Evolutionary conservation across 1,140 invertebrate genomes (phyloP), one percentile per base, ranked within the genome.

Genomic region (Ruditapes philippinarum): DNA sequence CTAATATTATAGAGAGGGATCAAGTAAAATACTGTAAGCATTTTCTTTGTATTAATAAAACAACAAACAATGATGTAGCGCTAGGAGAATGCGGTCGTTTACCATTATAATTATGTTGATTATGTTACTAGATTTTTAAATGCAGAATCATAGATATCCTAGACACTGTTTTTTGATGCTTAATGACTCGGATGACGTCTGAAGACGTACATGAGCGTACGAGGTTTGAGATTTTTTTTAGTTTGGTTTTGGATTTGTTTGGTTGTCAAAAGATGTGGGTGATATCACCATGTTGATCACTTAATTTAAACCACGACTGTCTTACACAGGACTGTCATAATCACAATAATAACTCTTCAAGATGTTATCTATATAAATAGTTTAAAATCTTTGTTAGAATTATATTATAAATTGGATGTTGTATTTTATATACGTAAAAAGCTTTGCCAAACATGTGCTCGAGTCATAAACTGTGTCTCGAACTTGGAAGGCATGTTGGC

Each of bases 1-100:
- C 51, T n/a, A 51, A 38, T 65, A 38, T 19, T 7, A 88, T 70
- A 9, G 85, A 88, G 65, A 54, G 36, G 31, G 54, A 79, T 31
- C 85, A 88, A 19, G 31, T 12, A 49, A 88, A 49, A 22, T 79
- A 79, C 28, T 80, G 74, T 54, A 79, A 78, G 33, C n/a, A 65
- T 22, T 45, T 45, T 68, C 36, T 36, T 79, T 11, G 38, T 31
- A 2, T 22, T 88, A 33, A 14, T n/a, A 22, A 68, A 79, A 36
- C 40, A 17, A n/a, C 40, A 65, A 40, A 80, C 33, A 33, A 45
- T 45, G 25, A 38, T 68, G 54, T 70, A n/a, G 51, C 33, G 2
- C 42, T 89, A 36, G 79, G 87, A 17, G 87, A 82, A 82, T 89
- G 78, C 76, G 68, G 79, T 11, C 51, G 87, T 45, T 31, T 68